Evolutionary conservation across 2,113 vertebrate species (phyloP).

Genomic region (Epinephelus lanceolatus): DNA sequence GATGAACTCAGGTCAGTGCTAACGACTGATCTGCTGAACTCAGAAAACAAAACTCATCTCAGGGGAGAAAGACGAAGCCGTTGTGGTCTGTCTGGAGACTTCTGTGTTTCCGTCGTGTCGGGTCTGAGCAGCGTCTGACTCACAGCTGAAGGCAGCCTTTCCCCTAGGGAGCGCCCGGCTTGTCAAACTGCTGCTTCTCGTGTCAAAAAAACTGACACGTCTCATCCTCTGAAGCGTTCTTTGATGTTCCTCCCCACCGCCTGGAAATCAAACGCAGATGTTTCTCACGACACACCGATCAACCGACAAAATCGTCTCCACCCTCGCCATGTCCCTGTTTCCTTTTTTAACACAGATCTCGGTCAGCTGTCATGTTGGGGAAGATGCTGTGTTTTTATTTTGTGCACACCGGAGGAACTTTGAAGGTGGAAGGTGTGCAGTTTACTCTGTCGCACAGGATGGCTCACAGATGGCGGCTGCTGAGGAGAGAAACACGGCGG

Average conservation of each 20-base stretch:
- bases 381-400: background rate
- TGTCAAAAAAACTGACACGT: conserved; percentile 41
- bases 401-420: background rate
- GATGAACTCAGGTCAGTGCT: background rate
- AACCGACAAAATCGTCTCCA: background rate
- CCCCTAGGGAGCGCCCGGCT: conserved; percentile 5
- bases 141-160: conserved; percentile 24
- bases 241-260: conserved; percentile 7
- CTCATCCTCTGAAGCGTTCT: conserved; percentile 12
- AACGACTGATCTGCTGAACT: background rate
- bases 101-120: conserved; percentile 4
- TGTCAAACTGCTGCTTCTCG: conserved; percentile 33
- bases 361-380: conserved; percentile 16
- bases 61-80: background rate
- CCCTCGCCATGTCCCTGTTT: no score
- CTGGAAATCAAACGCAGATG: conserved; percentile 17
- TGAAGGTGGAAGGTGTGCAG: conserved; percentile 10
- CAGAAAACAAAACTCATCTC: background rate
- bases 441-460: background rate
- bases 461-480: background rate
- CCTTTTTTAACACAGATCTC: conserved; percentile 20
- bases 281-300: conserved; percentile 27
- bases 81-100: background rate
- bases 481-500: background rate
- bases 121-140: conserved; percentile 25